Base-by-base conservation (phyloP, 2,797 vertebrate genomes). In the Cyprinella venusta region DNA sequence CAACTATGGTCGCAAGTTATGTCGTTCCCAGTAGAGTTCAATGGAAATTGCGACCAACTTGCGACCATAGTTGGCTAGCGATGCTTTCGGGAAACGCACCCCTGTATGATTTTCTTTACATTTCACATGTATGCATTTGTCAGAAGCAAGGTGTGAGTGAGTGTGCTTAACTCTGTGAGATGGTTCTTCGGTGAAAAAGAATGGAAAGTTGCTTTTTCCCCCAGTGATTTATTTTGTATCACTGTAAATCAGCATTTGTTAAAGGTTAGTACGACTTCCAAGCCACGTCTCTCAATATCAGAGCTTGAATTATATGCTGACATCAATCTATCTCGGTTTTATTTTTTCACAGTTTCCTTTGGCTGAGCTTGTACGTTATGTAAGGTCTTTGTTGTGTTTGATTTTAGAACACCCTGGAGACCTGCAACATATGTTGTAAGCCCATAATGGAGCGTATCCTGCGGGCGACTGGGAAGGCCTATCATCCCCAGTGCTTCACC, bases 371-470 rank as follows among this genome's bases (percentile, higher is more conserved):
- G n/a, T 67, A 42, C 33, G 7, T 67, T 38, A n/a, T 68, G 67
- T 64, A 52, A 85, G 30, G 33, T 81, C 38, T 79, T 45, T 74
- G 19, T 79, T 90, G 33, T 89, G 81, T 90, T 83, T 92, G 36
- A 88, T 26, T 77, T 2, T 93, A 99, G 98, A 98, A 97, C 65
- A 99, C 97, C 8, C 93, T 99, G 92, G 98, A 99, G 95, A 96
- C 95, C 26, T 99, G 98, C 93, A 98, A 92, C 0, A 96, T 98
- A 84, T 99, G 98, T 4, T 92, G 95, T 81, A 97, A 98, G 90
- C 97, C 98, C 90, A 99, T 99, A 93, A 98, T 99, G 98, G 98
- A 99, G 87, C 94, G 96, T 85, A 99, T 99, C 89, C 95, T 99
- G 75, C 93, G 97, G 68, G 98, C 98, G 19, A 99, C 97, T 0